Base-by-base conservation (phyloP, 2,888 invertebrate genomes). In the Marronus borbonicus region DNA sequence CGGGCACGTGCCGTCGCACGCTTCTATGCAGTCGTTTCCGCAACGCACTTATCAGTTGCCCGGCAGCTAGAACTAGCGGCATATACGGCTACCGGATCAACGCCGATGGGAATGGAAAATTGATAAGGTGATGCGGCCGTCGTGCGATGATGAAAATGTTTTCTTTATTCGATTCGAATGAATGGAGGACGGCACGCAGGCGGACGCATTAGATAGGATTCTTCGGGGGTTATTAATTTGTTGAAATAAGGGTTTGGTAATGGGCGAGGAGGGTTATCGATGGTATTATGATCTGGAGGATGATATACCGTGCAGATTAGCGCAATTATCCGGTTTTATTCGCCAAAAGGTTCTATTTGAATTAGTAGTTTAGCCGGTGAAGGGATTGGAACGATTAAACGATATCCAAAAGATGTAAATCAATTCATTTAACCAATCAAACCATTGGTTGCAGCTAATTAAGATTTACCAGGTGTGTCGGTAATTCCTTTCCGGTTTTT, bases 1-100 rank as follows among this genome's bases (percentile, higher is more conserved):
- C 17, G n/a, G 74, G 2, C 74, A 60, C 74, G 74, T 74, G 74
- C 17, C 74, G 20, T 60, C 44, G 44, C 74, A 55, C 55, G 55
- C 55, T 20, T 17, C 55, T 55, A 55, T 36, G 5, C 31, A 36
- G 31, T n/a, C 20, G 14, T 55, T 55, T 55, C 20, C 55, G 17
- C 55, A 7, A 20, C n/a, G 55, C n/a, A 55, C 17, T n/a, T 20
- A 55, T 55, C 55, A 20, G 20, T 17, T 2, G 17, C 55, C 55
- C 55, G n/a, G 20, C 17, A 20, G 55, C 44, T 44, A 55, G 31
- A 36, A 36, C 5, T 5, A 36, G 31, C 8, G 44, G 44, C 2
- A 39, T 5, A 8, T 44, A 44, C 8, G 44, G 44, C 44, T 44
- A 12, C 12, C 44, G 8, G 44, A 12, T 44, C 44, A 8, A 44